A percentile compares a stretch with the other conserved stretches of the same genome.
Conservation (phyloP, 2,797 vertebrate species). For the Hephaestus fuliginosus region DNA sequence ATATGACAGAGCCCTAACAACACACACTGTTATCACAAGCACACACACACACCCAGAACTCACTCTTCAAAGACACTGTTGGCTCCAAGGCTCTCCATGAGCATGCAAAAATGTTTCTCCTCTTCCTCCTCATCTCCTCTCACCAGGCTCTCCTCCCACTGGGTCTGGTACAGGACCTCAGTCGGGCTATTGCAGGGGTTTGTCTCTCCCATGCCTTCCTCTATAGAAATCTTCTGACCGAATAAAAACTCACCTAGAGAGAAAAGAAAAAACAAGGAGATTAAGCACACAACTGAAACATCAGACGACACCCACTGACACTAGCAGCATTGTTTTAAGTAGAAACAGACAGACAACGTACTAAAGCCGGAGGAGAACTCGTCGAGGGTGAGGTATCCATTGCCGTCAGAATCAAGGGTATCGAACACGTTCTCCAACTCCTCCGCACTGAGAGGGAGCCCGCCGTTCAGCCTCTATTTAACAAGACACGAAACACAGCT, state of each 20-base stretch:
- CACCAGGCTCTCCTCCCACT: conserved; percentile 73
- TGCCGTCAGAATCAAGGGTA: conserved; percentile 91
- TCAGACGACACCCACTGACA: not conserved
- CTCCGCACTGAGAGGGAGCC: conserved; percentile 90
- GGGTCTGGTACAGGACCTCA: conserved; percentile 83
- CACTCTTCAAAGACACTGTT: conserved; percentile 92
- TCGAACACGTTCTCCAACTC: conserved; percentile 95
- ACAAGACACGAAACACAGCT: conserved; percentile 70
- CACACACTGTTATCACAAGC: not conserved
- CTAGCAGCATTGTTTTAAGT: not conserved
- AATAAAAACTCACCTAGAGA: conserved; percentile 90
- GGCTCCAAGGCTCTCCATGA: conserved; percentile 92
- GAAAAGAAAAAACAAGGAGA: not conserved
- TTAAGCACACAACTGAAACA: not conserved
- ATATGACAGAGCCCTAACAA: conserved; percentile 11
- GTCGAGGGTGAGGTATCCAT: conserved; percentile 91
- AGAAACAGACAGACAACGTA: conserved; percentile 78
- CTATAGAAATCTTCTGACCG: conserved; percentile 76
- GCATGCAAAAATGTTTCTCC: conserved; percentile 90
- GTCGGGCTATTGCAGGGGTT: conserved; percentile 21
- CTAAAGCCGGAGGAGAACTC: conserved; percentile 95
- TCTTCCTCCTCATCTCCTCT: conserved; percentile 86
- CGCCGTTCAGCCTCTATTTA: conserved; percentile 89
- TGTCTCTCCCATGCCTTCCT: conserved; percentile 60
- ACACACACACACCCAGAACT: conserved; percentile 60